These are phyloP conservation scores for Limnephilus marmoratus DNA, from an alignment of 2,888 invertebrate species.

Conservation along the genomic window DNA sequence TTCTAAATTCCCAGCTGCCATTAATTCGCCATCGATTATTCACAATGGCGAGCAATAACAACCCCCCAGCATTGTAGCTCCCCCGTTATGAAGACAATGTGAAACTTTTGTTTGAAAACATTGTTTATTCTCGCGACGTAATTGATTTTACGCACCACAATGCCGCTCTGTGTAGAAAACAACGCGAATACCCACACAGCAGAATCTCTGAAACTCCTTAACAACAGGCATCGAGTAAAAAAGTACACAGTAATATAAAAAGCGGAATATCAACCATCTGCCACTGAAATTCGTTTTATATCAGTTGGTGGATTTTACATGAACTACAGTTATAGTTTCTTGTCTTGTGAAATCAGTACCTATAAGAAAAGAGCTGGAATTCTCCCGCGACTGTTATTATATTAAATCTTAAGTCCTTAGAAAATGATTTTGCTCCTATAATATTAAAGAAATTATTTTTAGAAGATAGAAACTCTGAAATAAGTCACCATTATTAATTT, in stretches of 20 bases:
- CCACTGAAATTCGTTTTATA: not conserved
- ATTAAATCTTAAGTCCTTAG: not conserved
- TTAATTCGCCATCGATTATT: conserved; percentile 9
- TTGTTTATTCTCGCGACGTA: conserved; percentile 53
- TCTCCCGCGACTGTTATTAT: not conserved
- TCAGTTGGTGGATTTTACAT: not conserved
- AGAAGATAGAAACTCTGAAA: not conserved
- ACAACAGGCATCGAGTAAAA: conserved; percentile 19
- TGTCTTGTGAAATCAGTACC: not conserved
- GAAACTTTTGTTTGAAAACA: conserved; percentile 44
- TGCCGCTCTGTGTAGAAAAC: conserved; percentile 35
- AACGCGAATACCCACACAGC: not conserved
- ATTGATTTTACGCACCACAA: conserved; percentile 59
- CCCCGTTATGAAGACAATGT: conserved; percentile 26
- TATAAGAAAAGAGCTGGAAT: not conserved
- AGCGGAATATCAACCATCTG: not conserved
- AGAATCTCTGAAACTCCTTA: conserved; percentile 14
- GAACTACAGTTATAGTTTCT: not conserved
- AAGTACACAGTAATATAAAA: not conserved
- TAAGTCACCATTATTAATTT: not conserved
- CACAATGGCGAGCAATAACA: conserved; percentile 14
- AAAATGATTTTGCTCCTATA: not conserved
- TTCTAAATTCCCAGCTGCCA: not conserved
- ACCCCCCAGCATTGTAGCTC: not conserved
- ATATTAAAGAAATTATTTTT: not conserved